Evolutionary conservation across 1,140 invertebrate species (phyloP), one percentile per base, ranked within the genome.

Genomic region (Hesperophylax magnus): DNA sequence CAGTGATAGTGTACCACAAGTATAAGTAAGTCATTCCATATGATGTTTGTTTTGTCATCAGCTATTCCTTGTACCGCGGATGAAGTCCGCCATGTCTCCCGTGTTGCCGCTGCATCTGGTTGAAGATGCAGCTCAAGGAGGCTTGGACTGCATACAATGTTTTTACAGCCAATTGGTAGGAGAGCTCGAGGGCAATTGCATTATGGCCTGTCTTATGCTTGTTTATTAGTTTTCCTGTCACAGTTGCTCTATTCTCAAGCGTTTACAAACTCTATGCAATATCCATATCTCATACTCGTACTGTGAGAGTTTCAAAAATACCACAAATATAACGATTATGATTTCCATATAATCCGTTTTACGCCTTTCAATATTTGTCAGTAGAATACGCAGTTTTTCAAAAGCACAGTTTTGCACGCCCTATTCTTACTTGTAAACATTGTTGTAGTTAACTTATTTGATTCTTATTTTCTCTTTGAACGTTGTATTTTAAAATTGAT

Each of bases 401-500:
- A 67, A 61, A 58, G 72, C 72, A 76, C 72, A 76, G 31, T 60
- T 76, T 60, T 76, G 72, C 72, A 76, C 72, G 72, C 72, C 56
- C 69, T 72, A 47, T 72, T 54, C 69, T 72, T 72, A 72, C 69
- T 72, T 54, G 69, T 72, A 54, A 53, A 53, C 47, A 72, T 72
- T 72, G 39, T 72, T 72, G 69, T 72, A 72, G 69, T 15, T 72
- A 24, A 72, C 69, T 47, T 72, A 72, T 72, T 72, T 72, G 15
- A 53, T 67, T 76, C 39, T 31, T 75, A 31, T 56, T 60, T 76
- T 60, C 72, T 76, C 54, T 60, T 76, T 60, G 47, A 76, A 14
- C 72, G 72, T 76, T 60, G 54, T 76, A n/a, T 76, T 76, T 54
- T 56, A 54, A 61, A 72, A 72, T 53, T 72, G 69, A 72, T 72